These are phyloP conservation scores for Epinotia demarniana DNA, from an alignment of 2,888 invertebrate species.

Conservation along the genomic window DNA sequence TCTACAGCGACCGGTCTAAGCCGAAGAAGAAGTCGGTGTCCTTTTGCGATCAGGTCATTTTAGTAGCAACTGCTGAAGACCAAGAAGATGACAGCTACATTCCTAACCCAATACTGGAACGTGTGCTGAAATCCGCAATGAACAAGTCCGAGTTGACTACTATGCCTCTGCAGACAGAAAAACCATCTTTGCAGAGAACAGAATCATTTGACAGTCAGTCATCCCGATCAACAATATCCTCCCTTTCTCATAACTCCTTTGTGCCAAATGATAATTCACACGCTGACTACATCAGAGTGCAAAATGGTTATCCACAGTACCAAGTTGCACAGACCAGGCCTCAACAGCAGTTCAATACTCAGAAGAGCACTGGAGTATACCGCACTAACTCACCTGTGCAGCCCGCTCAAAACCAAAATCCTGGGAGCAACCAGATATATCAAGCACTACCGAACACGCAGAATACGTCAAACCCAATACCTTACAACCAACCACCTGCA, in stretches of 20 bases:
- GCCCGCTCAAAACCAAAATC: slow-evolving; percentile 57
- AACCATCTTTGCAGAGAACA: slow-evolving; percentile 76
- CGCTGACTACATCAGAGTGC: slow-evolving; percentile 73
- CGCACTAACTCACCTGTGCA: slow-evolving; percentile 68
- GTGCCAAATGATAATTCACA: slow-evolving; percentile 66
- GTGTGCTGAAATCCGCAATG: slow-evolving; percentile 92
- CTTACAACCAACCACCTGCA: slow-evolving; percentile 73
- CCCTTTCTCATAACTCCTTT: slow-evolving; percentile 75
- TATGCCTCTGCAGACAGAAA: slow-evolving; percentile 79
- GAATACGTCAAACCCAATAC: slow-evolving; percentile 68
- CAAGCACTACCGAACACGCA: slow-evolving; percentile 68
- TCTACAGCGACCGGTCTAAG: slow-evolving; percentile 82
- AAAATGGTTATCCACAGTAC: slow-evolving; percentile 72
- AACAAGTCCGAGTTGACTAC: slow-evolving; percentile 87
- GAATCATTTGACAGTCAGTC: slow-evolving; percentile 83
- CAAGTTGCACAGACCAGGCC: slow-evolving; percentile 70
- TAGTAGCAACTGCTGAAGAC: slow-evolving; percentile 96
- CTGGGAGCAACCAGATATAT: slow-evolving; percentile 69
- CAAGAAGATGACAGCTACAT: slow-evolving; percentile 96
- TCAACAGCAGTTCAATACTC: slow-evolving; percentile 69
- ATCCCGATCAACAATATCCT: slow-evolving; percentile 80
- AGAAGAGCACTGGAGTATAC: slow-evolving; percentile 68
- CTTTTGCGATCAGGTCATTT: slow-evolving; percentile 96
- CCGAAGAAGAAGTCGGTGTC: slow-evolving; percentile 97
- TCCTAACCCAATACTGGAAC: slow-evolving; percentile 94